phyloP scores from a whole-genome alignment of 2,113 vertebrate genomes.

The Mus pahari region DNA sequence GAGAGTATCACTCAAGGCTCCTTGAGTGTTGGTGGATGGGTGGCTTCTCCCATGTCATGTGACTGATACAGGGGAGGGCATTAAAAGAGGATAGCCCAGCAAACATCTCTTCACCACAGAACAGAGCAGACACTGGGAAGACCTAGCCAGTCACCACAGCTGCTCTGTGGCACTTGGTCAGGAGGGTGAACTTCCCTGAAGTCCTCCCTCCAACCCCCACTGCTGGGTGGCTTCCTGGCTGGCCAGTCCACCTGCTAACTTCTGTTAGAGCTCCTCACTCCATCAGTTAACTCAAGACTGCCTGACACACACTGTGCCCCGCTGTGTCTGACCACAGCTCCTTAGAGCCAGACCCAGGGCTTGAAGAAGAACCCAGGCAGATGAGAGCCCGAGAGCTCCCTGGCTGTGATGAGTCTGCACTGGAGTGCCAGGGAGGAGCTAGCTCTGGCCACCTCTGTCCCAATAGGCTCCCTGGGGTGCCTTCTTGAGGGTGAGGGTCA shows the following conservation, averaged over 20 bases:
- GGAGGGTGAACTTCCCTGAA: background rate
- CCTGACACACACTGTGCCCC: background rate
- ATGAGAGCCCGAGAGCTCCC: background rate
- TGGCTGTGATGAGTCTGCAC: background rate
- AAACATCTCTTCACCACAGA: accelerated
- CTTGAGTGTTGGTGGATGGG: background rate
- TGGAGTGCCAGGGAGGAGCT: background rate
- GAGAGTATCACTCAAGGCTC: background rate
- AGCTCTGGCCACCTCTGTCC: background rate
- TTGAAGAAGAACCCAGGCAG: background rate
- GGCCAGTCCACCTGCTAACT: background rate
- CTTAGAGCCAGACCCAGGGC: background rate
- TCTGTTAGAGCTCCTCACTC: background rate
- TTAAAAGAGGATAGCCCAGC: background rate
- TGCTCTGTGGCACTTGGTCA: accelerated
- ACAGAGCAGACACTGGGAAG: background rate
- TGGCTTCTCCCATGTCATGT: background rate
- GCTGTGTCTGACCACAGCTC: background rate
- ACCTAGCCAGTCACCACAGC: accelerated
- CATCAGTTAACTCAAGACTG: background rate
- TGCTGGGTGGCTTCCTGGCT: background rate
- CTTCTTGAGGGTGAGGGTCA: background rate
- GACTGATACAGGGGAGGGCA: background rate
- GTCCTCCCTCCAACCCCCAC: no score
- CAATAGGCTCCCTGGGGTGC: background rate